Conservation (phyloP, 1,140 invertebrate genomes). For the Antheraea mylitta region DNA sequence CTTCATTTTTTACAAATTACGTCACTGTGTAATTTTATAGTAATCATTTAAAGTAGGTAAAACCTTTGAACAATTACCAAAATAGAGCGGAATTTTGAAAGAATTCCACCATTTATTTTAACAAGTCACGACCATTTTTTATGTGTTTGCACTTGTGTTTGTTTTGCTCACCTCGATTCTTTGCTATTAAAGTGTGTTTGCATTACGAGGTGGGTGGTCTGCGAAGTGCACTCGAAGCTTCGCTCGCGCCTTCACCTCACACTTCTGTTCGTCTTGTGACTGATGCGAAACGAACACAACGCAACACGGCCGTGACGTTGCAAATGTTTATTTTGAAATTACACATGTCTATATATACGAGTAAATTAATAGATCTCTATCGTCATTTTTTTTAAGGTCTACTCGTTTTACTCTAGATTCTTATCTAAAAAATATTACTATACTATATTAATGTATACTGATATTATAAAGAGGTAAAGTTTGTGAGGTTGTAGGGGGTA, state of each 20-base stretch:
- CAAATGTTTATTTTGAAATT: neutral
- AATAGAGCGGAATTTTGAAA: neutral
- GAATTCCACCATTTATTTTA: neutral
- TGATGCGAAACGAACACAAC: slow-evolving; percentile 14
- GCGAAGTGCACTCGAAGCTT: slow-evolving; percentile 35
- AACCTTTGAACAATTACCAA: neutral
- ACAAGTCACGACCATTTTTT: slow-evolving; percentile 10
- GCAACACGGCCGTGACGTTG: slow-evolving; percentile 6
- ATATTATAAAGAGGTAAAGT: too few relatives aligned
- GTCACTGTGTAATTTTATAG: too few relatives aligned
- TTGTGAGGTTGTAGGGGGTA: too few relatives aligned
- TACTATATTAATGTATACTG: too few relatives aligned
- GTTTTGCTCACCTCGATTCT: slow-evolving; percentile 28
- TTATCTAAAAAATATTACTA: too few relatives aligned
- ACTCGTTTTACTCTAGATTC: too few relatives aligned
- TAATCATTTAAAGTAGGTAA: too few relatives aligned
- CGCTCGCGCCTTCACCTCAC: slow-evolving; percentile 17
- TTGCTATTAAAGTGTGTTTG: slow-evolving; percentile 39
- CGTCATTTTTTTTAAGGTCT: too few relatives aligned
- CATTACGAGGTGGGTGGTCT: slow-evolving; percentile 38
- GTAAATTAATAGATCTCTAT: too few relatives aligned
- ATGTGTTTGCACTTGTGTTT: neutral
- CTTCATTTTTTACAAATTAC: too few relatives aligned
- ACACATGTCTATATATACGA: neutral
- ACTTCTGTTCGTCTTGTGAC: slow-evolving; percentile 11